phyloP scores from a whole-genome alignment of 2,113 vertebrate species.

The Leucoraja erinaceus region DNA sequence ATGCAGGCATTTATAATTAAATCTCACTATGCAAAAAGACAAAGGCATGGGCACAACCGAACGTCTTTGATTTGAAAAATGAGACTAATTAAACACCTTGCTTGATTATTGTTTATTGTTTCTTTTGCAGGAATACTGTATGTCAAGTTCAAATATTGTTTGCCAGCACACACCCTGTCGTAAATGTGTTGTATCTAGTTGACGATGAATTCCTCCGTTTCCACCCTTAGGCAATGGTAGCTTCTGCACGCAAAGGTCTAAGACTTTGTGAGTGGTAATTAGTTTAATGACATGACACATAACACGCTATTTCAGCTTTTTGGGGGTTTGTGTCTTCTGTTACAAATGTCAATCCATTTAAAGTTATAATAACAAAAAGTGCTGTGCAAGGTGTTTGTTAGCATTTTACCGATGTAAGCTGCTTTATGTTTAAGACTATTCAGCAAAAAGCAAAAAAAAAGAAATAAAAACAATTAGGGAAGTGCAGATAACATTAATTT shows the following conservation, averaged over 20 bases:
- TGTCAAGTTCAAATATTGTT: not conserved
- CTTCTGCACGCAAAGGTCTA: constrained; percentile 15
- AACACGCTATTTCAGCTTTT: constrained; percentile 21
- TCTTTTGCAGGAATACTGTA: not conserved
- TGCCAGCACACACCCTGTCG: not conserved
- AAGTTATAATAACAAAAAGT: not conserved
- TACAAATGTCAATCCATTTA: constrained; percentile 12
- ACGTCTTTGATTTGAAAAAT: not conserved
- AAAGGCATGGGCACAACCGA: not conserved
- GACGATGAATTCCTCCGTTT: not conserved
- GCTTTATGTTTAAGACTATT: not conserved
- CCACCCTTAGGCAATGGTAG: not conserved
- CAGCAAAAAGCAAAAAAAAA: not conserved
- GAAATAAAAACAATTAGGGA: not conserved
- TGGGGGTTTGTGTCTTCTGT: not conserved
- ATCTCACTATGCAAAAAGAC: not conserved
- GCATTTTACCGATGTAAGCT: not conserved
- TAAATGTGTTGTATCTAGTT: not conserved
- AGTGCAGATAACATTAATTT: not conserved
- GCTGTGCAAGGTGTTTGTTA: not conserved
- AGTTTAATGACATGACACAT: constrained; percentile 37
- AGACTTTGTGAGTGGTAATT: constrained; percentile 27
- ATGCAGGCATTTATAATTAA: not conserved
- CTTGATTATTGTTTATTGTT: not conserved
- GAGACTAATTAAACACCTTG: not conserved